Evolutionary conservation across 2,113 vertebrate species (phyloP).

Genomic region (Arothron firmamentum): DNA sequence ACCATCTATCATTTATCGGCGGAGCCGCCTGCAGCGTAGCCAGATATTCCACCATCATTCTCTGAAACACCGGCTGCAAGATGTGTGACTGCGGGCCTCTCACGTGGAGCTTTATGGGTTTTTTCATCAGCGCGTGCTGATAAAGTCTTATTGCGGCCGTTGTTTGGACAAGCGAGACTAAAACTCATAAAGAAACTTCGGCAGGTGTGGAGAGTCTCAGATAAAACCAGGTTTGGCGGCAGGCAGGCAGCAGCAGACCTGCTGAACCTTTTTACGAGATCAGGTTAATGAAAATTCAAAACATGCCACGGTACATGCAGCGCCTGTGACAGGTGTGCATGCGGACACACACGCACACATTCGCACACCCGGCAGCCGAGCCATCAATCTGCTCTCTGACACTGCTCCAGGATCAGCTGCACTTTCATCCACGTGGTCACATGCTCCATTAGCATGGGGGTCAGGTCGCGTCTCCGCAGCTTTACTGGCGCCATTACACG

Average conservation of each 20-base stretch:
- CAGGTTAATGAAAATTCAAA: too few species aligned
- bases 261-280: too few species aligned
- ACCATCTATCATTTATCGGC: conserved; percentile 10
- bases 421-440: conserved; percentile 6
- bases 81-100: conserved; percentile 24
- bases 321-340: too few species aligned
- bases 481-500: conserved; percentile 10
- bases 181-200: conserved; percentile 29
- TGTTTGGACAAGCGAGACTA: conserved; percentile 11
- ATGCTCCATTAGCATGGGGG: conserved; percentile 15
- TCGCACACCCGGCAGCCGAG: background rate
- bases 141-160: conserved; percentile 56
- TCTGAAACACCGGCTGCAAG: conserved; percentile 36
- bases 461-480: conserved; percentile 21
- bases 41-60: conserved; percentile 29
- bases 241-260: too few species aligned
- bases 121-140: conserved; percentile 41
- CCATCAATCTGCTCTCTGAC: conserved; percentile 24
- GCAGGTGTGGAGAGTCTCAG: conserved; percentile 1
- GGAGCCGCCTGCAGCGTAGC: conserved; percentile 2
- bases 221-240: too few species aligned
- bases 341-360: background rate
- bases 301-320: too few species aligned
- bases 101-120: conserved; percentile 38
- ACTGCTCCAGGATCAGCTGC: conserved; percentile 6